These are phyloP conservation scores for Knipowitschia caucasica DNA, from an alignment of 2,797 vertebrate species.

Conservation along the genomic window DNA sequence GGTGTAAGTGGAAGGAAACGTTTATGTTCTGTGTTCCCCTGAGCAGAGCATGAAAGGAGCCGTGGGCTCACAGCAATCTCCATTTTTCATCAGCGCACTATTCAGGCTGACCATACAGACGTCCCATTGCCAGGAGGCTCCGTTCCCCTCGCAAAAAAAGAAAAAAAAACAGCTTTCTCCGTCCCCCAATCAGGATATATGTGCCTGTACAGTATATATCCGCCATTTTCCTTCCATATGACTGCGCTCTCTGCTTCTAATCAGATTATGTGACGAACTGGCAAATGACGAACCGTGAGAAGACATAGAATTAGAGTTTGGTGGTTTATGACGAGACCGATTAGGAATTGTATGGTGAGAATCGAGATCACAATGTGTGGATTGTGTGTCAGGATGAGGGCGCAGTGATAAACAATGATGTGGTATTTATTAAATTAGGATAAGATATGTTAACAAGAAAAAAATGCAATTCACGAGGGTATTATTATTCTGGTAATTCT, in stretches of 20 bases:
- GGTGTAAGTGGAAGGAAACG: constrained; percentile 2
- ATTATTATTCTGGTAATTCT: no score
- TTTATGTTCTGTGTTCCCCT: constrained; percentile 37
- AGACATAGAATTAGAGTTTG: neutral
- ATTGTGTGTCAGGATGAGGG: neutral
- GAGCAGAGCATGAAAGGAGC: constrained; percentile 48
- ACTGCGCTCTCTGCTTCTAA: no score
- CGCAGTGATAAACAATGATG: neutral
- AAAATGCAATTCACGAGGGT: no score
- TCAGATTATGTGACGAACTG: neutral
- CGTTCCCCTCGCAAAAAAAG: constrained; percentile 43
- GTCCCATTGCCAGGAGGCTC: constrained; percentile 59
- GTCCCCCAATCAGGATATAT: constrained; percentile 1
- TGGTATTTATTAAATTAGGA: neutral
- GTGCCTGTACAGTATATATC: neutral
- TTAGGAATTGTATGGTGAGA: neutral
- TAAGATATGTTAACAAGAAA: no score
- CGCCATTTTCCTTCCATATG: no score
- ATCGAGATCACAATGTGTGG: neutral
- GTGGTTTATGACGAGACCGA: neutral
- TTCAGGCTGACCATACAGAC: constrained; percentile 58
- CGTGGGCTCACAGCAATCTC: constrained; percentile 55
- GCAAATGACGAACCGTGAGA: constrained; percentile 1
- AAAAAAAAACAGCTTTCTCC: constrained; percentile 29
- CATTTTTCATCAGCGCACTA: constrained; percentile 66